Evolutionary conservation across 2,888 invertebrate genomes (phyloP), one percentile per base, ranked within the genome.

Genomic region (Hoplodrina blanda): DNA sequence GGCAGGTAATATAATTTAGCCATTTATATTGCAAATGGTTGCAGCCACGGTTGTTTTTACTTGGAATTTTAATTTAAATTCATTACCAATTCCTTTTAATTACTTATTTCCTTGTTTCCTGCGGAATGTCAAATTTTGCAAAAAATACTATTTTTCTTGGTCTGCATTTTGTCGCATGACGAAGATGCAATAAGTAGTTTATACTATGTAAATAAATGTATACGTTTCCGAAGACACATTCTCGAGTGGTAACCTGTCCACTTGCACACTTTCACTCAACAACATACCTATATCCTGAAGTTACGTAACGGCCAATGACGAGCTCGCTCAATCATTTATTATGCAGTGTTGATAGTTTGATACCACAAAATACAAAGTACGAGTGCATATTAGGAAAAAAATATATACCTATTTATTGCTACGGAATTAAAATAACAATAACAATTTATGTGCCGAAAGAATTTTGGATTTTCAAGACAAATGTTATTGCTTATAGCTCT

Each of bases 181-280:
- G 41, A 41, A 41, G 41, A 13, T 41, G 41, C 8, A 41, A 13
- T 41, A 41, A 7, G 7, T 41, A 41, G 41, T 41, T 7, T 37
- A 37, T 37, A 41, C 41, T 37, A 13, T 13, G 41, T 13, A 41
- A 41, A 41, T 41, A 41, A 41, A 41, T 41, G 41, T 44, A 30
- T 44, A 57, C 17, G 52, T 69, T 44, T 33, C 44, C 30, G 50
- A 69, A 67, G 44, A 37, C 59, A 62, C 54, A 52, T 71, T 55
- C 19, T 54, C 30, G 25, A 52, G 19, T 30, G 60, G 25, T 20
- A 46, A 64, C 46, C 52, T 62, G 59, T 37, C 44, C 25, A 30
- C 41, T 76, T 62, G 52, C 49, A 61, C 57, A 78, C 82, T 82
- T 82, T 82, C 82, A 69, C 82, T 72, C 30, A 37, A 52, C 50